phyloP scores from a whole-genome alignment of 2,797 vertebrate genomes.

The Lerista edwardsae region DNA sequence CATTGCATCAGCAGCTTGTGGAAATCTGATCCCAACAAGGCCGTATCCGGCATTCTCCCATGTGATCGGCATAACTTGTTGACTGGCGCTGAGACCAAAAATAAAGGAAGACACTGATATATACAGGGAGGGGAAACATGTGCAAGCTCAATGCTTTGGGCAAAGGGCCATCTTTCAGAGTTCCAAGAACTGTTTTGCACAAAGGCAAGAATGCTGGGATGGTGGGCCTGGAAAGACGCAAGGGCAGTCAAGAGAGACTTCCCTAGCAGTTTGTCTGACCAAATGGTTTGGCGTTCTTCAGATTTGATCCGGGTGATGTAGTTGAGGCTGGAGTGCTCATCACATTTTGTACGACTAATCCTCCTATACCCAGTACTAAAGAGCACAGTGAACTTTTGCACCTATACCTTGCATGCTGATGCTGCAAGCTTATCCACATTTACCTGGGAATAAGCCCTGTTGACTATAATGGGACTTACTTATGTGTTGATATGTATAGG shows the following conservation, averaged over 20 bases:
- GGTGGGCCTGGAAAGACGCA: background rate
- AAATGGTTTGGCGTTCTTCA: background rate
- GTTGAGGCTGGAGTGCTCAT: background rate
- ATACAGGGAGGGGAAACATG: background rate
- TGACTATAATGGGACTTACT: no score
- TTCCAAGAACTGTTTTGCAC: background rate
- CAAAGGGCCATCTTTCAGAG: background rate
- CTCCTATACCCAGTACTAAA: background rate
- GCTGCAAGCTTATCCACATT: no score
- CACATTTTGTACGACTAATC: no score
- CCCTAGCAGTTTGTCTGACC: background rate
- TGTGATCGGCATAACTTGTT: background rate
- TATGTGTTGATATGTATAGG: no score
- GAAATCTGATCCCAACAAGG: background rate
- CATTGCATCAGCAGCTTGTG: background rate
- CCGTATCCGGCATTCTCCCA: background rate
- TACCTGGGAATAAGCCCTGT: no score
- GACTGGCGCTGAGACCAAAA: background rate
- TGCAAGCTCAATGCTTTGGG: background rate
- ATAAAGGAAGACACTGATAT: background rate
- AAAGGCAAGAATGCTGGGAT: background rate
- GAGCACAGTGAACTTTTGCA: background rate
- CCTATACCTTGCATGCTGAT: no score
- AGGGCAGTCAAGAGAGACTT: background rate
- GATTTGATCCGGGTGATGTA: background rate